These are phyloP conservation scores for Seladonia tumulorum DNA, from an alignment of 2,888 invertebrate genomes.

Conservation along the genomic window DNA sequence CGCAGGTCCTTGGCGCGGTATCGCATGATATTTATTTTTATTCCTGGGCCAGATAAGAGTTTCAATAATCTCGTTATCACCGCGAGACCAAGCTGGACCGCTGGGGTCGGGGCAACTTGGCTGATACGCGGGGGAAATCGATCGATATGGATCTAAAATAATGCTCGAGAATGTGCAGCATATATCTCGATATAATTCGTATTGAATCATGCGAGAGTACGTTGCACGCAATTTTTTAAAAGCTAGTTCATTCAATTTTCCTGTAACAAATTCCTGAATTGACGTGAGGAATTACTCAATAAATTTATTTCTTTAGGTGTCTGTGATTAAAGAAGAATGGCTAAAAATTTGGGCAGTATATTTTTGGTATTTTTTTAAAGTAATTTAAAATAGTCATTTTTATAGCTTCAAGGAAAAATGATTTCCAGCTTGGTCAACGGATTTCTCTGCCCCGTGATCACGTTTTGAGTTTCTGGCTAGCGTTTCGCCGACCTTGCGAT, in stretches of 20 bases:
- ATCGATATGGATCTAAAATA: constrained; percentile 18
- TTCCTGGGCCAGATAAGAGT: constrained; percentile 67
- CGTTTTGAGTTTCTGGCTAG: neutral
- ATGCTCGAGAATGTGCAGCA: neutral
- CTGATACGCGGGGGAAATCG: constrained; percentile 4
- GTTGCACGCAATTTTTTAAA: neutral
- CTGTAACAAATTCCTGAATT: no score
- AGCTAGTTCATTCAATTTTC: no score
- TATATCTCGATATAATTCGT: neutral
- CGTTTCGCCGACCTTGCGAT: constrained; percentile 34
- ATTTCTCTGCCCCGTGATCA: neutral
- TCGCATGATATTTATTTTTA: constrained; percentile 71
- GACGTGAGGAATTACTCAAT: no score
- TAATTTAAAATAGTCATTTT: no score
- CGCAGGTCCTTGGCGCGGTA: constrained; percentile 59
- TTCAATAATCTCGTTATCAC: constrained; percentile 56
- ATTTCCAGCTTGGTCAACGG: neutral
- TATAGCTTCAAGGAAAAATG: neutral
- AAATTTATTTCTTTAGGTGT: no score
- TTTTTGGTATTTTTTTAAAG: no score
- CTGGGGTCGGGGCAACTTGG: constrained; percentile 48
- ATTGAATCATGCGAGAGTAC: neutral
- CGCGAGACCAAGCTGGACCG: constrained; percentile 61
- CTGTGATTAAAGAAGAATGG: no score
- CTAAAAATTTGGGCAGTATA: no score